Evolutionary conservation across 2,888 invertebrate species (phyloP), one percentile per base, ranked within the genome.

Genomic region (Harpalus rubripes): DNA sequence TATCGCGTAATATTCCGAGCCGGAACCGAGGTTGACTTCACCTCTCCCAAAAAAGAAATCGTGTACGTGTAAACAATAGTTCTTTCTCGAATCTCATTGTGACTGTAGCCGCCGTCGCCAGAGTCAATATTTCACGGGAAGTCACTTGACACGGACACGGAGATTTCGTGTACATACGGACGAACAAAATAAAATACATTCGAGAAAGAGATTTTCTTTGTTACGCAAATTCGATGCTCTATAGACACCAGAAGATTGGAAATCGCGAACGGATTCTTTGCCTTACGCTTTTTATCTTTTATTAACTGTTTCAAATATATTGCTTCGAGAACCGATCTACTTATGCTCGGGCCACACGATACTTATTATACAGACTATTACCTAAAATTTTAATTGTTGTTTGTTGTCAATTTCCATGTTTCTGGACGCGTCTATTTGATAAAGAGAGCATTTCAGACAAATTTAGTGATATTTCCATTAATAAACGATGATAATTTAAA

Each of bases 11-110:
- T 80, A 74, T 58, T 59, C 41, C 41, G 59, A 82, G 72, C 82
- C 82, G 82, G 82, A 82, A 82, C 82, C 59, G 44, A 65, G 61
- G 41, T 32, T 81, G 22, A 18, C 39, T 74, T 74, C 68, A 82
- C 74, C 82, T 82, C 82, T 59, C 72, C 74, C 58, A 82, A 72
- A 81, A 81, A 74, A 72, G 74, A 82, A 72, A 82, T 56, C 81
- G 72, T 81, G 58, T 81, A 81, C 81, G 58, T 68, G 72, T 81
- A 80, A 80, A 80, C 80, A 80, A 80, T 80, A 80, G 80, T 80
- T 80, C 80, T 80, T 80, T 80, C 80, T 61, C 80, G 59, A 80
- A 61, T 61, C 80, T 61, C 80, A 80, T 80, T 78, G 61, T 41
- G 22, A 16, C 61, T 78, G 61, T 41, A 15, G 39, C 61, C 58